Conservation (phyloP, 2,888 invertebrate species). For the Chrysolina americana region DNA sequence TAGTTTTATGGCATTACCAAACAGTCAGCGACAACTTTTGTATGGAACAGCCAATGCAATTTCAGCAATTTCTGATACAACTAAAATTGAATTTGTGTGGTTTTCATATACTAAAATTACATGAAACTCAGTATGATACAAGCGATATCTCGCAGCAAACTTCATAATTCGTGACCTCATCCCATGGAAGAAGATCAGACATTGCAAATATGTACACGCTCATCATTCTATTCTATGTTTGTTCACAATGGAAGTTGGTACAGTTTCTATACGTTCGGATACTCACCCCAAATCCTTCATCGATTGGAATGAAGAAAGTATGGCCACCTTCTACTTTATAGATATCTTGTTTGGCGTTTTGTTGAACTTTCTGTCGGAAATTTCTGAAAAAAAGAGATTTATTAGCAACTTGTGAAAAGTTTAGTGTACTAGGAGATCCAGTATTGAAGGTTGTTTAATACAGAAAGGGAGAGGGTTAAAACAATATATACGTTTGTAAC, state of each 20-base stretch:
- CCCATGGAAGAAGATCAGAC: background rate
- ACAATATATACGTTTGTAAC: background rate
- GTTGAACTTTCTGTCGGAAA: conserved; percentile 83
- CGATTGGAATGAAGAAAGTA: conserved; percentile 93
- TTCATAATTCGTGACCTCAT: background rate
- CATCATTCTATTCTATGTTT: background rate
- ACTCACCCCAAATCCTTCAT: conserved; percentile 88
- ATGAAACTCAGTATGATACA: background rate
- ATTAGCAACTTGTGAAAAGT: background rate
- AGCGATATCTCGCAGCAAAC: background rate
- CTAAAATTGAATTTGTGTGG: no score
- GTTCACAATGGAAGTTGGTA: background rate
- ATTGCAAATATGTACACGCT: no score
- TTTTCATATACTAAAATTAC: background rate
- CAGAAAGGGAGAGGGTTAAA: background rate
- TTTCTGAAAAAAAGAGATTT: conserved; percentile 70
- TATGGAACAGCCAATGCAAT: no score
- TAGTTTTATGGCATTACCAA: no score
- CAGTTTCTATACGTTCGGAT: background rate
- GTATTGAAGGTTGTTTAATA: background rate
- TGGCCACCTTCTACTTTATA: conserved; percentile 85
- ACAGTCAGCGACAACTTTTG: no score
- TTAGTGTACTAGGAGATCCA: background rate
- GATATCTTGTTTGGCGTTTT: conserved; percentile 81
- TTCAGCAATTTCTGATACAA: no score